Evolutionary conservation across 2,113 vertebrate genomes (phyloP).

Genomic region (Lanius collurio): DNA sequence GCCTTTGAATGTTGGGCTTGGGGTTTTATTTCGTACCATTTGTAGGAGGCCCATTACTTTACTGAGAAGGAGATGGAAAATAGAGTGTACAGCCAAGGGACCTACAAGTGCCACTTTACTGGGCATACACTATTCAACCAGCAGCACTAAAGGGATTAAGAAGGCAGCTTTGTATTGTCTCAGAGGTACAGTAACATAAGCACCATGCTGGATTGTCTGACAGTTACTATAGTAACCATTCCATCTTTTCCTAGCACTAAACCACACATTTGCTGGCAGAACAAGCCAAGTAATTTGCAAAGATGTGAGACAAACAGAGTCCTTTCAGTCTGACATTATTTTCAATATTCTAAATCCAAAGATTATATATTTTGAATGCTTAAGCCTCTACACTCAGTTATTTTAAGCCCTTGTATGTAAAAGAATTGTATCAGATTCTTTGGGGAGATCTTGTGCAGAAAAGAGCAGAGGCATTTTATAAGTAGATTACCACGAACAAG

Average conservation of each 20-base stretch:
- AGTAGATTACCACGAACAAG: neutral
- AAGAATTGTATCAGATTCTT: neutral
- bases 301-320: neutral
- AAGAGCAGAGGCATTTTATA: neutral
- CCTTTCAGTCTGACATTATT: neutral
- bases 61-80: slow-evolving; percentile 6
- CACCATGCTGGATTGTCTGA: slow-evolving; percentile 4
- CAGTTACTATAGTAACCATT: slow-evolving; percentile 62
- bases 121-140: slow-evolving; percentile 39
- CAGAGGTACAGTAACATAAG: slow-evolving; percentile 44
- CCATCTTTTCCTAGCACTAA: neutral
- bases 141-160: slow-evolving; percentile 59
- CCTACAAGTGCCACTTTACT: slow-evolving; percentile 34
- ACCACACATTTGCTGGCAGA: neutral
- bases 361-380: neutral
- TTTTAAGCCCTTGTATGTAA: neutral
- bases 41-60: neutral
- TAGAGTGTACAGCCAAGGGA: slow-evolving; percentile 1
- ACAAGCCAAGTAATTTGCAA: neutral
- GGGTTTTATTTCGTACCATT: neutral
- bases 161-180: slow-evolving; percentile 43
- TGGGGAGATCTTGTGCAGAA: neutral
- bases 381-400: neutral
- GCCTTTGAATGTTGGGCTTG: neutral
- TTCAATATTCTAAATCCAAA: neutral